A percentile compares a stretch with the other conserved stretches of the same genome.
Evolutionary conservation across 2,797 vertebrate species (phyloP).

Genomic region (Diceros bicornis): DNA sequence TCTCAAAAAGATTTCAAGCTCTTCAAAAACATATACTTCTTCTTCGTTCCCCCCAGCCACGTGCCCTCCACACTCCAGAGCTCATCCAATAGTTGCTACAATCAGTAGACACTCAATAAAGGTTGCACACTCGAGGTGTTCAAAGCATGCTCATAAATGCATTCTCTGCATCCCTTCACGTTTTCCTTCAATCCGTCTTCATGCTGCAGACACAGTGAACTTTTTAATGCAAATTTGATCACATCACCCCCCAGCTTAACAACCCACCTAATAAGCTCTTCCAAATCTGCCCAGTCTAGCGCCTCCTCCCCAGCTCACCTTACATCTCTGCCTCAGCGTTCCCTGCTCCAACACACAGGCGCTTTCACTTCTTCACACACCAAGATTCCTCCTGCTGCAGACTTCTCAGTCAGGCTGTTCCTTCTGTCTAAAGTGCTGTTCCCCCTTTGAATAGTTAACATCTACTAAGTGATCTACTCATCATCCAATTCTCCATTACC

Average conservation of each 20-base stretch:
- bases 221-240: neutral
- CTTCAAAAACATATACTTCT: neutral
- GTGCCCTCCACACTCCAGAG: neutral
- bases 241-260: neutral
- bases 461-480: neutral
- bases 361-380: neutral
- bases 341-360: neutral
- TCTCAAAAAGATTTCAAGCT: neutral
- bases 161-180: neutral
- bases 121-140: fast-evolving
- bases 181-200: neutral
- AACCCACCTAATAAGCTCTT: neutral
- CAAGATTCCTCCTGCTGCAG: neutral
- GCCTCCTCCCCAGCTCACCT: neutral
- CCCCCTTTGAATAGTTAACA: neutral
- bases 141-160: neutral
- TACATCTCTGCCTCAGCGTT: neutral
- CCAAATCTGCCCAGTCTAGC: neutral
- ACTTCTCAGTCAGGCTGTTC: neutral
- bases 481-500: neutral
- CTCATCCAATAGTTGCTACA: neutral
- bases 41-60: neutral
- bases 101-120: neutral
- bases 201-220: neutral
- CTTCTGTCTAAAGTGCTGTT: neutral